phyloP scores from a whole-genome alignment of 2,797 vertebrate genomes.

The Nyctibius grandis region DNA sequence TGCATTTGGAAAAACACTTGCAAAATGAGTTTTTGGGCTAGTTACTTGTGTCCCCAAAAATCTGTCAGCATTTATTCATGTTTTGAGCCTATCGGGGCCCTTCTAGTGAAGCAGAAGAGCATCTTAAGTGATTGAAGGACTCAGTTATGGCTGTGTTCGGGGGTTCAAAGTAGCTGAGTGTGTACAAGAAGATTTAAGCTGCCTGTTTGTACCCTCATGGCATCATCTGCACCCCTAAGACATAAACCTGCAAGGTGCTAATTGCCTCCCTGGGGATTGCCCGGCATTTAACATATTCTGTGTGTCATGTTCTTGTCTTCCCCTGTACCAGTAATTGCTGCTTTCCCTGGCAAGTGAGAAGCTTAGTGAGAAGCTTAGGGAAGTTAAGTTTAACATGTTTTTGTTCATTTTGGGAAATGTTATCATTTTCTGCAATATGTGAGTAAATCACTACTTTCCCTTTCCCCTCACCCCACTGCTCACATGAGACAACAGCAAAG shows the following conservation, averaged over 20 bases:
- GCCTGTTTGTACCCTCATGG: background rate
- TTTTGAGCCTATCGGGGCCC: background rate
- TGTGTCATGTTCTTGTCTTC: background rate
- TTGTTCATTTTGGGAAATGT: background rate
- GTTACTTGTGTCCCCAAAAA: background rate
- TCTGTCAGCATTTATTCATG: conserved; percentile 13
- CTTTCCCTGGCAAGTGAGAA: conserved; percentile 14
- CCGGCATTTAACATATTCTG: background rate
- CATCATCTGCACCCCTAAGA: background rate
- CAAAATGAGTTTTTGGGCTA: conserved; percentile 8
- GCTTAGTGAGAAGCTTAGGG: background rate
- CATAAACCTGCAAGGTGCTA: conserved; percentile 32
- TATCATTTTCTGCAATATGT: background rate
- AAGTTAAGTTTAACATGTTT: background rate
- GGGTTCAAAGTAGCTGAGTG: background rate
- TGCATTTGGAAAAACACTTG: background rate
- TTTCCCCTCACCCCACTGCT: background rate
- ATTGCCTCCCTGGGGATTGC: conserved; percentile 42
- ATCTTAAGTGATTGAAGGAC: background rate
- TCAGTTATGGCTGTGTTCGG: background rate
- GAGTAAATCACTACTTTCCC: background rate
- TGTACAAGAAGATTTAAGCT: background rate
- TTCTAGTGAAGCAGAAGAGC: background rate
- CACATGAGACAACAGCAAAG: background rate
- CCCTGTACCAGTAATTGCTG: conserved; percentile 1